A percentile compares a stretch with the other conserved stretches of the same genome.
Conservation (phyloP, 2,113 vertebrate genomes). For the Seriola rivoliana region DNA sequence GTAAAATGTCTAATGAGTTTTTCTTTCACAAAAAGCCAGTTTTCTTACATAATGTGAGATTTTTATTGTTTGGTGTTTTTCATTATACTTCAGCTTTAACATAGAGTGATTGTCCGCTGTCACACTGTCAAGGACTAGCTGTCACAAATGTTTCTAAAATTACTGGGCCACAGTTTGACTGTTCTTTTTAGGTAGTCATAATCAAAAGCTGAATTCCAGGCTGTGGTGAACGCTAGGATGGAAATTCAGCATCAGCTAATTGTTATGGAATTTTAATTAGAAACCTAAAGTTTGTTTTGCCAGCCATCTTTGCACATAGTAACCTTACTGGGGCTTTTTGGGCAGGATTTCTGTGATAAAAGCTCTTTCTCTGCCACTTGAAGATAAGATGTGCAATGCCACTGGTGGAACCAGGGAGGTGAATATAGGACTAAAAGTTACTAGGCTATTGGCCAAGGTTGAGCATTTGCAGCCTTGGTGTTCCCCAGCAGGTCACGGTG, state of each 20-base stretch:
- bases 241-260: conserved; percentile 35
- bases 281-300: conserved; percentile 19
- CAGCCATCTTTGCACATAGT: conserved; percentile 7
- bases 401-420: conserved; percentile 23
- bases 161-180: neutral
- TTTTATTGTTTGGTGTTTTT: neutral
- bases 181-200: conserved; percentile 9
- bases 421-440: conserved; percentile 40
- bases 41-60: neutral
- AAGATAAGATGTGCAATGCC: conserved; percentile 5
- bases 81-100: neutral
- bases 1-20: neutral
- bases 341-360: conserved; percentile 15
- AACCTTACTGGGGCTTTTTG: conserved; percentile 7
- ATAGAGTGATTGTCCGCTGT: neutral
- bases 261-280: conserved; percentile 42
- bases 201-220: conserved; percentile 28
- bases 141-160: conserved; percentile 7
- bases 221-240: conserved; percentile 10
- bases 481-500: conserved; percentile 51
- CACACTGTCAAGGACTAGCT: conserved; percentile 3
- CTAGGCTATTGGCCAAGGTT: conserved; percentile 44
- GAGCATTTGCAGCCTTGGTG: conserved; percentile 36
- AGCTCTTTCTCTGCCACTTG: neutral
- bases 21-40: neutral